Base-by-base conservation (phyloP, 2,113 vertebrate genomes). In the Terrapene triunguis region DNA sequence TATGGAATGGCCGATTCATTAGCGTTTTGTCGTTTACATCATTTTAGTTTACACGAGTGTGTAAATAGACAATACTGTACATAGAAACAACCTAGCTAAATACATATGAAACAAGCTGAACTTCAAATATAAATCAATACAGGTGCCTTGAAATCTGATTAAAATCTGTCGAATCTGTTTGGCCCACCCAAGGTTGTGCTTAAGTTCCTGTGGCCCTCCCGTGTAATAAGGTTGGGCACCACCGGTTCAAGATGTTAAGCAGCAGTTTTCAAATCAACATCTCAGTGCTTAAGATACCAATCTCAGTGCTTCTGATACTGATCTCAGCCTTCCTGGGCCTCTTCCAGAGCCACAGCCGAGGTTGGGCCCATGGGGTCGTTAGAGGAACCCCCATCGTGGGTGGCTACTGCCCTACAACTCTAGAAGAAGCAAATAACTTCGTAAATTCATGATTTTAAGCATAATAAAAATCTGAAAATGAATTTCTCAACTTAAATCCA, bases 351-450 rank as follows among this genome's bases (percentile, higher is more conserved):
- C 25, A 44, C 27, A 55, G 12, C 35, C 29, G 48, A 47, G 48
- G 10, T 10, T 50, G 8, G 42, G 11, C 5, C 38, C 3, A 2
- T 13, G 12, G 4, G 14, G 42, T 16, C 4, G 2, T 48, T 55
- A 38, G 47, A 12, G 32, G 44, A 42, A 21, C 62, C 62, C 62
- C 62, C 62, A 69, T 5, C 8, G 8, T 5, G 29, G 29, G 27
- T 21, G 35, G 38, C 19, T 54, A 8, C 14, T 54, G 24, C 50
- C 44, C 14, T 47, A 44, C 11, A 42, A n/a, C 24, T 65, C 78
- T 24, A 57, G 47, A 51, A 42, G 5, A 32, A 80, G 10, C 32
- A 80, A 47, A 27, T 13, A 4, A 14, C 42, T 13, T 76, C 25
- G 22, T 55, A 65, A 82, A 32, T 54, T 72, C 13, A 7, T 32